Conservation (phyloP, 2,888 invertebrate species). For the Nephrotoma flavescens region DNA sequence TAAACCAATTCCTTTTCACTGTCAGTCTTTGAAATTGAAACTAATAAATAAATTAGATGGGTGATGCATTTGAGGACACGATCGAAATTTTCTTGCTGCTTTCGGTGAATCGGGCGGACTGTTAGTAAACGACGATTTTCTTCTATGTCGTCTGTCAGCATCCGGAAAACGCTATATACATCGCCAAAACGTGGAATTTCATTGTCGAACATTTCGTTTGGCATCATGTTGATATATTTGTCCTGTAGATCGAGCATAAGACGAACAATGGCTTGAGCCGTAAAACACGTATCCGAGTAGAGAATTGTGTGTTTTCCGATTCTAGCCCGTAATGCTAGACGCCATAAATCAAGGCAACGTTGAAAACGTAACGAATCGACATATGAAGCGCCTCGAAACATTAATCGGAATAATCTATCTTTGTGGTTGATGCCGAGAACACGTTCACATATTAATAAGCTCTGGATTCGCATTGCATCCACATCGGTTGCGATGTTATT, state of each 20-base stretch:
- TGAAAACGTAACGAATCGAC: constrained; percentile 61
- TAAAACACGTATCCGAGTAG: constrained; percentile 68
- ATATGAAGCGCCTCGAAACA: constrained; percentile 58
- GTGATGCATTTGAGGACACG: constrained; percentile 64
- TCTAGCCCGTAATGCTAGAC: constrained; percentile 63
- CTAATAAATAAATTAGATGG: constrained; percentile 57
- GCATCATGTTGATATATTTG: constrained; percentile 38
- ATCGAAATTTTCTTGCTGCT: constrained; percentile 71
- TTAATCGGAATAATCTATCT: constrained; percentile 68
- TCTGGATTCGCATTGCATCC: constrained; percentile 75
- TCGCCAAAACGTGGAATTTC: constrained; percentile 49
- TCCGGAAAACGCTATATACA: constrained; percentile 50
- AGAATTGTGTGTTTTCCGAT: constrained; percentile 64
- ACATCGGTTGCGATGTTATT: constrained; percentile 59
- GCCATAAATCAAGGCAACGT: constrained; percentile 78
- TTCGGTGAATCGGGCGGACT: constrained; percentile 53
- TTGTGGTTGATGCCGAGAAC: constrained; percentile 75
- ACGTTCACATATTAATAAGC: constrained; percentile 74
- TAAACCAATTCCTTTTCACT: constrained; percentile 33
- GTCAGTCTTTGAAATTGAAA: constrained; percentile 38
- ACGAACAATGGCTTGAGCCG: constrained; percentile 72
- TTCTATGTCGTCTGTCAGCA: constrained; percentile 48
- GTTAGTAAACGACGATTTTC: constrained; percentile 37
- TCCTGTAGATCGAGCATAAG: constrained; percentile 61
- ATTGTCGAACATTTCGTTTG: constrained; percentile 33